A percentile compares a stretch with the other conserved stretches of the same genome.
These are phyloP conservation scores for Dufourea novaeangliae DNA, from an alignment of 1,140 invertebrate genomes.

Conservation along the genomic window DNA sequence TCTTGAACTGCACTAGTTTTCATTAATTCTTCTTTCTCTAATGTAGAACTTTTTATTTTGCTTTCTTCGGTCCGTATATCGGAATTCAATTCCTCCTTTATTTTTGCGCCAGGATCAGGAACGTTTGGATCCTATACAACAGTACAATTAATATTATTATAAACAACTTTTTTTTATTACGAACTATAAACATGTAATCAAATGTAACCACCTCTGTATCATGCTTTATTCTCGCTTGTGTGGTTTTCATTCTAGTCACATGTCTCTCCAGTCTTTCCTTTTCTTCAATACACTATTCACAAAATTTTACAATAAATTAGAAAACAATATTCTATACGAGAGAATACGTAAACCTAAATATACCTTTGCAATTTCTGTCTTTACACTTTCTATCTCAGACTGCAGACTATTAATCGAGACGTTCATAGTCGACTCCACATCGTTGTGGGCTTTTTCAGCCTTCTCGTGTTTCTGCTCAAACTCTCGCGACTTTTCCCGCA, in stretches of 20 bases:
- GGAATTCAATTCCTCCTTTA: conserved; percentile 72
- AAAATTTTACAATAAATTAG: background rate
- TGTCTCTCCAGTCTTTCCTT: conserved; percentile 57
- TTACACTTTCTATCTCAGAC: conserved; percentile 64
- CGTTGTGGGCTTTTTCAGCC: conserved; percentile 84
- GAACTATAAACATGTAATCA: background rate
- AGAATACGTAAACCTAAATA: no score
- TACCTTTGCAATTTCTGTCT: conserved; percentile 82
- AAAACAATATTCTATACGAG: background rate
- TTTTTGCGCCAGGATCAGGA: conserved; percentile 55
- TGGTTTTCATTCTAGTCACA: conserved; percentile 66
- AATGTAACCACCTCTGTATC: conserved; percentile 65
- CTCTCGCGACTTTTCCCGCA: conserved; percentile 83
- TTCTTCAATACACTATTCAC: conserved; percentile 62
- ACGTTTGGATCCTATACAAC: conserved; percentile 58
- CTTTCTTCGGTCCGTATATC: conserved; percentile 67
- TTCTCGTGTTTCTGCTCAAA: conserved; percentile 83
- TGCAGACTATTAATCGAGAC: conserved; percentile 80
- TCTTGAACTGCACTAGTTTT: conserved; percentile 82
- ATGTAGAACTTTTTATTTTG: conserved; percentile 78
- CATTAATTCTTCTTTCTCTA: conserved; percentile 84
- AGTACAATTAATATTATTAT: background rate
- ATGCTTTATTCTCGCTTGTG: conserved; percentile 69
- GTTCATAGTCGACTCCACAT: conserved; percentile 82
- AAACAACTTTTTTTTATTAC: background rate